Evolutionary conservation across 2,113 vertebrate genomes (phyloP).

Genomic region (Dascyllus trimaculatus): DNA sequence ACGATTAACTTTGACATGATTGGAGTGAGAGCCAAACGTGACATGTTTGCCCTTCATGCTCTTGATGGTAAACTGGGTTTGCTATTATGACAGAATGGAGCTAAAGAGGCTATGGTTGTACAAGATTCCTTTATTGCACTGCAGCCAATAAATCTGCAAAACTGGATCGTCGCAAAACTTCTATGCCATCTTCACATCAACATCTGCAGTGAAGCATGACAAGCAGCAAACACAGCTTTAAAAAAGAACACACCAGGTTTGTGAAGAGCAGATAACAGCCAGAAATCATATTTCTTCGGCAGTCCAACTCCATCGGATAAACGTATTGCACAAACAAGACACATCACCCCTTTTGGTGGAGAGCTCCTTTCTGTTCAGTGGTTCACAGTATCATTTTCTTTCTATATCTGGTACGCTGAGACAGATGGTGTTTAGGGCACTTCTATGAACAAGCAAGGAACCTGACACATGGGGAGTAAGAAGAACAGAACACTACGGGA

Average conservation of each 20-base stretch:
- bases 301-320: conserved; percentile 23
- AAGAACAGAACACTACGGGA: conserved; percentile 35
- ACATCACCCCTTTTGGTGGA: conserved; percentile 8
- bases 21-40: background rate
- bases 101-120: conserved; percentile 19
- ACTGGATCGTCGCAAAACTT: conserved; percentile 24
- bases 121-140: conserved; percentile 23
- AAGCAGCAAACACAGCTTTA: conserved; percentile 33
- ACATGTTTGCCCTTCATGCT: conserved; percentile 12
- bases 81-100: conserved; percentile 21
- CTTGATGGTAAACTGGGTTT: conserved; percentile 29
- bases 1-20: conserved; percentile 36
- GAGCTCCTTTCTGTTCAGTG: conserved; percentile 24
- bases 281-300: conserved; percentile 11
- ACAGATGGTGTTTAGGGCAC: conserved; percentile 46
- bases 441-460: conserved; percentile 39
- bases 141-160: conserved; percentile 32
- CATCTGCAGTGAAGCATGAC: conserved; percentile 20
- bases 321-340: conserved; percentile 26
- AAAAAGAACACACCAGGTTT: conserved; percentile 25
- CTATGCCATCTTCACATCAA: conserved; percentile 32
- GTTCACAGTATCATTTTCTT: conserved; percentile 7
- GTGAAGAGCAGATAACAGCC: conserved; percentile 6
- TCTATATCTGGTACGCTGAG: conserved; percentile 33
- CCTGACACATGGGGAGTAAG: conserved; percentile 45